Conservation (phyloP, 2,888 invertebrate species). For the Asteroscopus sphinx region DNA sequence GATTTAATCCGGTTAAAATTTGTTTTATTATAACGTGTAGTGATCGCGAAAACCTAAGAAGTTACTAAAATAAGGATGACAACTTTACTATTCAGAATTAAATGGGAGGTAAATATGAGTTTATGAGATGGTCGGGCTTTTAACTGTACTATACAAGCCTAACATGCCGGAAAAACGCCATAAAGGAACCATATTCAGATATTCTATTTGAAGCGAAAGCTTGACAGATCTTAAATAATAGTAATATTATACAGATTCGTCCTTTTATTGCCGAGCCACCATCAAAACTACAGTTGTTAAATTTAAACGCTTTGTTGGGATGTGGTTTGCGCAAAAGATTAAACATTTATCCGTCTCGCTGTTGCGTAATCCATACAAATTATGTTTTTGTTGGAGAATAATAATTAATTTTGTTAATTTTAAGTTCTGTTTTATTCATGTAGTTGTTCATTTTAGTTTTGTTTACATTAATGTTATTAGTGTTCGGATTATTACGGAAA, state of each 20-base stretch:
- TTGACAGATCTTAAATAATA: background rate
- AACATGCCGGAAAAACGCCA: too few species aligned
- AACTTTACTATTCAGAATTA: too few species aligned
- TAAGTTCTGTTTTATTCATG: conserved; percentile 5
- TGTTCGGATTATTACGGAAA: background rate
- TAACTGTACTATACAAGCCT: too few species aligned
- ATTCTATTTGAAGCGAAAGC: too few species aligned
- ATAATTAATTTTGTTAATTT: conserved; percentile 5
- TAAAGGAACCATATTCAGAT: too few species aligned
- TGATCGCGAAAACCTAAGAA: too few species aligned
- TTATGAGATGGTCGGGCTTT: too few species aligned
- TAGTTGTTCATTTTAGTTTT: conserved; percentile 8
- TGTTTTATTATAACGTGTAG: too few species aligned
- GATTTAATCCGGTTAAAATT: too few species aligned
- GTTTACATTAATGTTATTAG: background rate
- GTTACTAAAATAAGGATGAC: too few species aligned
- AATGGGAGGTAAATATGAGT: too few species aligned
- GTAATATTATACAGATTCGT: background rate
- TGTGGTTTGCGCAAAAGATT: background rate
- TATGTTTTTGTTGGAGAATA: conserved; percentile 23
- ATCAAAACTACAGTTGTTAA: background rate
- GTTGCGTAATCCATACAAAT: conserved; percentile 20
- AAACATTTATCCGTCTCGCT: conserved; percentile 18
- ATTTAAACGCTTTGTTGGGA: conserved; percentile 4
- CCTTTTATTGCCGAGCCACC: background rate